Evolutionary conservation across 2,113 vertebrate species (phyloP).

Genomic region (Parus major): DNA sequence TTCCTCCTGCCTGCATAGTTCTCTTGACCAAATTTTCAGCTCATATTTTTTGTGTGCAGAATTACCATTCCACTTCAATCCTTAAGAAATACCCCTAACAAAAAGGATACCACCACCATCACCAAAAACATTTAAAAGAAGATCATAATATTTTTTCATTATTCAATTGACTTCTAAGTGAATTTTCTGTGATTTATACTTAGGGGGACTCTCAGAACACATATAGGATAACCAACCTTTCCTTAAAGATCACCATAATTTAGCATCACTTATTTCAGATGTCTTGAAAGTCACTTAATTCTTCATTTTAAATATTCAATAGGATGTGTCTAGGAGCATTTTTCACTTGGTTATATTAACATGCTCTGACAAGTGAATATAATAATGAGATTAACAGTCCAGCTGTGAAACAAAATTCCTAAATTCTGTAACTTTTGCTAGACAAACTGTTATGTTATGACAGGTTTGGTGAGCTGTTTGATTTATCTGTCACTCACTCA

Average conservation of each 20-base stretch:
- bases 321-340: neutral
- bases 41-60: neutral
- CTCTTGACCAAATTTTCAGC: neutral
- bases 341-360: neutral
- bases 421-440: neutral
- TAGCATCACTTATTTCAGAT: neutral
- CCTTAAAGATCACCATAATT: neutral
- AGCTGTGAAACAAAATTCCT: neutral
- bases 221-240: neutral
- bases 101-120: neutral
- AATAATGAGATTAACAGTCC: neutral
- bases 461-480: neutral
- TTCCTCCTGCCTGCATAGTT: neutral
- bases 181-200: neutral
- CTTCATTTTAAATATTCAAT: neutral
- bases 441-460: neutral
- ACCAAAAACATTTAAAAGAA: neutral
- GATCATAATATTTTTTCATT: neutral
- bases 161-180: neutral
- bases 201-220: neutral
- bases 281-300: neutral
- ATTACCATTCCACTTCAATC: neutral
- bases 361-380: neutral
- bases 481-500: neutral
- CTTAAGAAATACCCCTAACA: neutral